Conservation (phyloP, 2,888 invertebrate genomes). For the Acronicta psi region DNA sequence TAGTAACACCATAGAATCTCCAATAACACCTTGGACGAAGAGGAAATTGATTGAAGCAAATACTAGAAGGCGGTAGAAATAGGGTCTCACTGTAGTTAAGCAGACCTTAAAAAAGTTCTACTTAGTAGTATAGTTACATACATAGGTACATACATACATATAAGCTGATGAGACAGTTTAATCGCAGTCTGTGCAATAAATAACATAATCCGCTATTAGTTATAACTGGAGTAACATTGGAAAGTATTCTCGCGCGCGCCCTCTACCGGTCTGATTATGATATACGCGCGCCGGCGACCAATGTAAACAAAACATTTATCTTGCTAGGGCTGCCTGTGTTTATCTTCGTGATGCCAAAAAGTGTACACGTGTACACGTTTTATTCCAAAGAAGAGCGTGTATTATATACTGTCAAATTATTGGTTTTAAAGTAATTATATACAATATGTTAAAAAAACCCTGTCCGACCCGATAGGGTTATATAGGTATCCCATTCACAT, state of each 20-base stretch:
- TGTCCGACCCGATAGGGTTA: too few species aligned
- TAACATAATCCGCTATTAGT: conserved; percentile 12
- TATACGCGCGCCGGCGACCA: conserved; percentile 10
- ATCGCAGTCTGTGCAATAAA: conserved; percentile 12
- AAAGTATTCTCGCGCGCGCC: conserved; percentile 15
- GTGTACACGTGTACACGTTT: not conserved
- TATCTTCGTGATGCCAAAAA: not conserved
- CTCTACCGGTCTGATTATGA: conserved; percentile 12
- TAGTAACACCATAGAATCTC: too few species aligned
- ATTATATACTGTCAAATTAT: not conserved
- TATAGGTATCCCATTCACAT: too few species aligned
- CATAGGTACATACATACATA: too few species aligned
- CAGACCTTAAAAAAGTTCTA: too few species aligned
- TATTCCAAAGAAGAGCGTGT: not conserved
- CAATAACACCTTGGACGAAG: too few species aligned
- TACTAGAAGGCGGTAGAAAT: too few species aligned
- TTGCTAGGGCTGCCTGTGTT: conserved; percentile 6
- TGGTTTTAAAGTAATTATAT: too few species aligned
- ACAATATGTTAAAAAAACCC: too few species aligned
- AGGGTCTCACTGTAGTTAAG: too few species aligned
- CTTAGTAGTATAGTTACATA: too few species aligned
- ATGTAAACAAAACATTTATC: conserved; percentile 21
- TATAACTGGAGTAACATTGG: conserved; percentile 22
- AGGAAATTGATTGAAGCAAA: too few species aligned
- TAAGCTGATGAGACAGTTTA: not conserved